Evolutionary conservation across 2,113 vertebrate species (phyloP), one percentile per base, ranked within the genome.

Genomic region (Megaptera novaeangliae): DNA sequence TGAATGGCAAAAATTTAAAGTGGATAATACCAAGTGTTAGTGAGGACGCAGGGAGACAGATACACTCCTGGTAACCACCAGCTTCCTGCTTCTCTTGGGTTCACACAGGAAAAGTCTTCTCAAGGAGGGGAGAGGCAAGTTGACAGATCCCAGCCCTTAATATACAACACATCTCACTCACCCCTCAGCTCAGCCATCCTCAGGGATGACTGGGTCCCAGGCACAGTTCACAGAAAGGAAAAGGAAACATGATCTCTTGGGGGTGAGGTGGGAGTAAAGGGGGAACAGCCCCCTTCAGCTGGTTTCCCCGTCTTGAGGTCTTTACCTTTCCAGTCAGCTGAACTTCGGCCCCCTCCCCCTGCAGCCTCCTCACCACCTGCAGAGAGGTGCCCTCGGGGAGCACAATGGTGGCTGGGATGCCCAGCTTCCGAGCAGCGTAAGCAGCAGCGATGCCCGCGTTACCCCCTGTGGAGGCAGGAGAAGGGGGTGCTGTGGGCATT

Each of bases 371-470:
- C 91, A 99, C 98, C 3, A 99, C 98, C 41, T 63, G 52, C 20
- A 39, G 77, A 3, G 99, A 95, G 1, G 99, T 98, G 94, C 96
- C 98, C 82, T 98, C 98, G 9, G 99, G 99, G 1, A 99, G 98
- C 10, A 99, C 98, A 0, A 99, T 99, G 8, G 99, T 99, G 84
- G 99, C 98, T 0, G 99, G 99, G 8, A 99, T 34, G 7, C 99
- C 98, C 36, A 99, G 99, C 93, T 98, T 98, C 80, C 97, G 98
- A 34, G 99, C 99, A 0, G 98, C 98, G 1, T 99, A 99, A 0
- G 99, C 99, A 0, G 99, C 99, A 0, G 99, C 99, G 91, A 99
- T 97, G 0, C 99, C 99, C 0, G 99, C 99, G 0, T 99, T 99
- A 6, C 99, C 99, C 34, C 99, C 99, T 99, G 98, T 0, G 5